These are phyloP conservation scores for Madoqua kirkii DNA, from an alignment of 2,113 vertebrate genomes.

Conservation along the genomic window DNA sequence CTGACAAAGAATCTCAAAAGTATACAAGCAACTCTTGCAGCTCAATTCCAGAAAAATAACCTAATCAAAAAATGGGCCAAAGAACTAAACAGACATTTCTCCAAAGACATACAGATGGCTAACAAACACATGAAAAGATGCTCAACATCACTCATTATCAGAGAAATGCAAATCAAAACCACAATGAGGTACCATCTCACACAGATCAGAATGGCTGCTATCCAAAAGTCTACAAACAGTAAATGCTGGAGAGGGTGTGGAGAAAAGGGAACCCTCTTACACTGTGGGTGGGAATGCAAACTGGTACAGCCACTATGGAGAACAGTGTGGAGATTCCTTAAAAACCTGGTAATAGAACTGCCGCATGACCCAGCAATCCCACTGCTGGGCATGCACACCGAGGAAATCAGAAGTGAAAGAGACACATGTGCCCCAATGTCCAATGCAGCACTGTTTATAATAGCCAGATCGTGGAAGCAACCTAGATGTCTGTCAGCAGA, in stretches of 20 bases:
- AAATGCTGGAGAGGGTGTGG: neutral
- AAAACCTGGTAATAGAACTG: neutral
- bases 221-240: neutral
- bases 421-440: neutral
- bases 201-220: accelerated
- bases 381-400: neutral
- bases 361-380: neutral
- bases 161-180: neutral
- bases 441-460: neutral
- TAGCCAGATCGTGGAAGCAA: neutral
- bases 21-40: neutral
- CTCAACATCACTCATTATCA: neutral
- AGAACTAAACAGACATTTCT: neutral
- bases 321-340: neutral
- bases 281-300: neutral
- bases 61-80: neutral
- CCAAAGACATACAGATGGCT: neutral
- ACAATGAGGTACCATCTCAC: neutral
- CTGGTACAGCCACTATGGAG: neutral
- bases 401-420: neutral
- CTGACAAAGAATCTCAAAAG: neutral
- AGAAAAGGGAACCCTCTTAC: neutral
- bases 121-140: neutral
- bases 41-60: neutral
- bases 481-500: neutral